Base-by-base conservation (phyloP, 2,888 invertebrate species). In the Apamea sordens region DNA sequence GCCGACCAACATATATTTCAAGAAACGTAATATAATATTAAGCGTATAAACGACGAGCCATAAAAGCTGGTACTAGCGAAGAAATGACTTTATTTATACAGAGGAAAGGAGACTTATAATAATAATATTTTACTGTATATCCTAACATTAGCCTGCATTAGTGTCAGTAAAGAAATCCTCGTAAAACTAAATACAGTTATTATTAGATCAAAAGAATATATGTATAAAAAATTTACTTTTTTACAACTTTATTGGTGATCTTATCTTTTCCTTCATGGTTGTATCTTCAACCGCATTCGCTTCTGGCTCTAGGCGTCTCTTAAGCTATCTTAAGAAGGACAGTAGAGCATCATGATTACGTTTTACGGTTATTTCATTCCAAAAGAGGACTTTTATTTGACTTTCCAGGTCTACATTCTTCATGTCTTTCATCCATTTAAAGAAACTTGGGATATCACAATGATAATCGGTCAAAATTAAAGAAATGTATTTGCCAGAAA, bases 61-160 rank as follows among this genome's bases (percentile, higher is more conserved):
- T 85, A 85, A 85, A 82, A 68, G 24, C 28, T 44, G 47, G 64
- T 21, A 32, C 85, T 77, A 77, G 71, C 47, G 32, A 69, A 82
- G 86, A 65, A 77, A 84, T 75, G n/a, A 56, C 82, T 84, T 72
- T 82, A 84, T 84, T 85, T 85, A 77, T 74, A 61, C 53, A 67
- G 61, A 69, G 78, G 21, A 82, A 81, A 72, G 32, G 18, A 68
- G 61, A 65, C 76, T 63, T 63, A 69, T 15, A 77, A 53, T 64
- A 80, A 79, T 56, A 84, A 72, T 71, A 65, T 71, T 68, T 77
- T 69, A 61, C 63, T 75, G 64, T 69, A 59, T 41, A 70, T 53
- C 56, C 64, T 61, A 63, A 74, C 73, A 85, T 85, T 63, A 85
- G 47, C 50, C 61, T 32, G 74, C 21, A 85, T 73, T 84, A 85